Evolutionary conservation across 2,888 invertebrate genomes (phyloP).

Genomic region (Amorpha juglandis): DNA sequence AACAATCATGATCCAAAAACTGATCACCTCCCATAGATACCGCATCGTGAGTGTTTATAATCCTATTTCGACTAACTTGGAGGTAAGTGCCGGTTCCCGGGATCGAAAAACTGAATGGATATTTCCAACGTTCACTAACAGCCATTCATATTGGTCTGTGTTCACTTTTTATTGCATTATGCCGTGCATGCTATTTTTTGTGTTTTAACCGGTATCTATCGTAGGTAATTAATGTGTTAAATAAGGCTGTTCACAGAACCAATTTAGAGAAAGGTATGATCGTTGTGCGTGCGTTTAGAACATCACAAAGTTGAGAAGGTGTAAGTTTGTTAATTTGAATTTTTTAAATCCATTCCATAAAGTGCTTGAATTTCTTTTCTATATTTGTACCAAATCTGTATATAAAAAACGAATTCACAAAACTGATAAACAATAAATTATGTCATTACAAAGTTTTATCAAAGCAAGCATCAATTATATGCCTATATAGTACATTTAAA

Average conservation of each 20-base stretch:
- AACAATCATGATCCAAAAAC: slow-evolving; percentile 69
- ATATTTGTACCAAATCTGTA: not conserved
- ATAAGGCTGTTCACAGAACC: slow-evolving; percentile 60
- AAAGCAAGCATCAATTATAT: not conserved
- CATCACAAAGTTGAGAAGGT: not conserved
- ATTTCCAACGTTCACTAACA: too few species aligned
- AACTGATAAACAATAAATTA: not conserved
- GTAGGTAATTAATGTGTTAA: slow-evolving; percentile 34
- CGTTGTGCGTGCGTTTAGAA: not conserved
- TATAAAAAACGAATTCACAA: not conserved
- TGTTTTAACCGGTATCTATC: not conserved
- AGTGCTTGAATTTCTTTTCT: not conserved
- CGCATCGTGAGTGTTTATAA: not conserved
- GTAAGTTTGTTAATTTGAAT: not conserved
- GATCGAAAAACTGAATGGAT: too few species aligned
- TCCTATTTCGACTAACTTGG: not conserved
- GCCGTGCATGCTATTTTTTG: not conserved
- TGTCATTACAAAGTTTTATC: not conserved
- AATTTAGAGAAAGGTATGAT: slow-evolving; percentile 31
- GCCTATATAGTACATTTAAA: too few species aligned
- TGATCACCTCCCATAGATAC: not conserved
- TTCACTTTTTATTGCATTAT: not conserved
- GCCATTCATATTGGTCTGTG: not conserved
- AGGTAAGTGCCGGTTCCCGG: too few species aligned
- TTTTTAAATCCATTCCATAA: not conserved